Evolutionary conservation across 2,113 vertebrate genomes (phyloP), one percentile per base, ranked within the genome.

Genomic region (Bos indicus): DNA sequence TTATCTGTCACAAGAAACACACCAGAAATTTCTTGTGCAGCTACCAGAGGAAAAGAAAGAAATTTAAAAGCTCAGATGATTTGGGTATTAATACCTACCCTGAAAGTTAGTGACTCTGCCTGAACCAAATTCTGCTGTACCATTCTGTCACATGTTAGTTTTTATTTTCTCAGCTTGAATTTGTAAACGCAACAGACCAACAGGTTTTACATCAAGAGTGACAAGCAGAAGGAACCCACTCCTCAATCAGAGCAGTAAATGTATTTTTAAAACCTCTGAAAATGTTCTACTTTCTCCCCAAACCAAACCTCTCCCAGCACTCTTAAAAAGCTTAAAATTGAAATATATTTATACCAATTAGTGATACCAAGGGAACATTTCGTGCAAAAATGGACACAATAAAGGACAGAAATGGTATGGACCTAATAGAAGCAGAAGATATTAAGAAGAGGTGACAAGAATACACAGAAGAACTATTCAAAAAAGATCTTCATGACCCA

Each of bases 1-100:
- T 19, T 64, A 51, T 96, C 92, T 98, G 93, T 86, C 95, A 36
- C 26, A 74, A 97, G 83, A 59, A 94, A 52, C 71, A 56, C 46
- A 16, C 25, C 16, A 43, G n/a, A 56, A 56, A 87, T 90, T 90
- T 94, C 87, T 94, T 84, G 78, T 88, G 59, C 28, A 52, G 54
- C 40, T n/a, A 95, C 74, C 51, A 54, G 60, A 84, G 91, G 74
- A 84, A 90, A 91, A 84, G 60, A 43, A 62, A 88, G 86, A 52
- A 46, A 83, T 93, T 88, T 91, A 51, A 95, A 93, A 60, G 33
- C 0, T 4, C 30, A 88, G 59, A 16, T 46, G 52, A 36, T 59
- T 90, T 90, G 94, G 46, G 64, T 89, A 17, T 95, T 93, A 89
- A 91, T 93, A 26, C 4, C 3, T 52, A 23, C 57, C 7, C 9